Base-by-base conservation (phyloP, 1,140 invertebrate genomes). In the Drosophila bifasciata region DNA sequence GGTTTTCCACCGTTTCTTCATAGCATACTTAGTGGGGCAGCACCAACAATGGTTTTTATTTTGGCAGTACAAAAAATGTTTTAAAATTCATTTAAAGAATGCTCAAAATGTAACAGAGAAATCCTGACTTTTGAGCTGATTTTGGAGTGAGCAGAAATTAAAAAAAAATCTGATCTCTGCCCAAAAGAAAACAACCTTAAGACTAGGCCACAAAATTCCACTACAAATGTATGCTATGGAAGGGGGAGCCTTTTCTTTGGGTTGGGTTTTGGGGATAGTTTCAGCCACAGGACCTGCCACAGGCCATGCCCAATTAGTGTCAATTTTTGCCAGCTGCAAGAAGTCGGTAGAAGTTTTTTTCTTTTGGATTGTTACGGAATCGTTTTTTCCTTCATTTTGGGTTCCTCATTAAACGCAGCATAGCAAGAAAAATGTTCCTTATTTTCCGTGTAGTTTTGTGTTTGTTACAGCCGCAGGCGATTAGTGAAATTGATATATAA, bases 401-500 rank as follows among this genome's bases (percentile, higher is more conserved):
- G 69, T 75, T 76, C 63, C 50, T 53, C 72, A 60, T 41, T 53
- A 36, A 36, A 13, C 32, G 11, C 32, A 36, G 11, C 32, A 36
- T 36, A 36, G 32, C 48, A 63, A 68, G 49, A 71, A 43, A 66
- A n/a, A n/a, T n/a, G 75, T 83, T 83, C 79, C 79, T 78, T 83
- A 75, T 62, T 77, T 77, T 86, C 55, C 55, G 59, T 67, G 49
- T 80, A 81, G 77, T 32, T 73, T 81, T 41, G 67, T 60, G 74
- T 80, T 63, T 79, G 73, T 80, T 73, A 68, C 76, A 76, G 80
- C 84, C 64, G 80, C 60, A 67, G 56, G 74, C 45, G 57, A 28
- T 52, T 58, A 62, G 36, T 19, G 40, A 63, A 70, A 36, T 39
- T 76, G 25, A 59, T 78, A 77, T 67, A 60, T 59, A 64, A 45